phyloP scores from a whole-genome alignment of 2,888 invertebrate species.

The Antheraea yamamai region DNA sequence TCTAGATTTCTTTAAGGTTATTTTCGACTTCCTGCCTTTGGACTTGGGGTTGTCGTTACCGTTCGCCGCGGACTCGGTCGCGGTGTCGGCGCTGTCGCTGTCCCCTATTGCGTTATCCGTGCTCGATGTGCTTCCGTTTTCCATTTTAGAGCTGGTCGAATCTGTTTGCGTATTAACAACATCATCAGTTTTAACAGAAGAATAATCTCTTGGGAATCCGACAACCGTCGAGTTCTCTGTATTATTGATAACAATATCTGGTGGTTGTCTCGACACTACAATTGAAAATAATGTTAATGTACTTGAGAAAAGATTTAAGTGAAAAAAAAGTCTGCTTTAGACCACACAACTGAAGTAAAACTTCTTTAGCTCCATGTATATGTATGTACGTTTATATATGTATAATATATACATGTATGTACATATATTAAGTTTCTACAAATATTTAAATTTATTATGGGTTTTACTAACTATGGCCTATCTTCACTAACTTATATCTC shows the following conservation, averaged over 20 bases:
- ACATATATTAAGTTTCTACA: too few relatives aligned
- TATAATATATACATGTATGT: too few relatives aligned
- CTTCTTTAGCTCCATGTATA: too few relatives aligned
- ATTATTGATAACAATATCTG: background rate
- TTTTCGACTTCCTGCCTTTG: constrained; percentile 7
- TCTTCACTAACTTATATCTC: too few relatives aligned
- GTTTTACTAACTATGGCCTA: too few relatives aligned
- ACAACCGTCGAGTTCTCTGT: background rate
- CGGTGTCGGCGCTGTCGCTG: background rate
- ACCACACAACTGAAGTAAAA: too few relatives aligned
- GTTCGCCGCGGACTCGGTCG: background rate
- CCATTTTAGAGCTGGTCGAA: background rate
- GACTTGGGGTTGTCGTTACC: constrained; percentile 9
- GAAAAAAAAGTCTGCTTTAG: too few relatives aligned
- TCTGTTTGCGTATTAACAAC: background rate
- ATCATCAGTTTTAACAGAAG: background rate
- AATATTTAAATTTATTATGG: too few relatives aligned
- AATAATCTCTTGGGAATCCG: background rate
- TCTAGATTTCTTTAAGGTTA: background rate
- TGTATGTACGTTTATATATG: too few relatives aligned
- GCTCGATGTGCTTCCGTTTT: background rate
- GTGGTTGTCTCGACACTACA: background rate
- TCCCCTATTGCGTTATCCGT: background rate
- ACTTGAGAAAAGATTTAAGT: background rate
- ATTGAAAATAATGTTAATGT: background rate